Evolutionary conservation across 2,888 invertebrate species (phyloP).

Genomic region (Hedya salicella): DNA sequence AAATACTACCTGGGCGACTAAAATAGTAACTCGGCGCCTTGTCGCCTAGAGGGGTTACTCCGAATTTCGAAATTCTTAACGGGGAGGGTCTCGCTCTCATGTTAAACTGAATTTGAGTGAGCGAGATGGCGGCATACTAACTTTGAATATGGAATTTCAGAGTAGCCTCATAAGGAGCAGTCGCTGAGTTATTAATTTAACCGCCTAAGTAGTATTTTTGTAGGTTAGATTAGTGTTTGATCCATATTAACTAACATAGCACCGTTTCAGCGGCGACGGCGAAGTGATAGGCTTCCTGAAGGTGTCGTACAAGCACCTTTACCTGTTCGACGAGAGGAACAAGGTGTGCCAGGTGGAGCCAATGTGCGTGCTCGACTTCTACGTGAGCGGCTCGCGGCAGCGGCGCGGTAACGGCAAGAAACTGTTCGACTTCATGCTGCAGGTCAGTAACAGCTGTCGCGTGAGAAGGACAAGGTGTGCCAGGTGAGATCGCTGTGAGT

Average conservation of each 20-base stretch:
- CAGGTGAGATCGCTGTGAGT: conserved; percentile 94
- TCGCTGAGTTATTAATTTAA: too few species aligned
- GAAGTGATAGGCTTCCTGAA: conserved; percentile 93
- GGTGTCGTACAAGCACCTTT: conserved; percentile 95
- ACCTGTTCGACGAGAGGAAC: conserved; percentile 90
- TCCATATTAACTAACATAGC: neutral
- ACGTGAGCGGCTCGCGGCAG: conserved; percentile 93
- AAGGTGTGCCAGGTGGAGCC: conserved; percentile 91
- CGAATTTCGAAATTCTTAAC: too few species aligned
- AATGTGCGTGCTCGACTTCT: conserved; percentile 97
- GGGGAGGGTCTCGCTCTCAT: too few species aligned
- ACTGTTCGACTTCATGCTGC: conserved; percentile 95
- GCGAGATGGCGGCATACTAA: too few species aligned
- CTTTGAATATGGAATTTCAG: too few species aligned
- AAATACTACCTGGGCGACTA: too few species aligned
- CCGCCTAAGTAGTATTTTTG: too few species aligned
- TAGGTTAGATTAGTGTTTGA: neutral
- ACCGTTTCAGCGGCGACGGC: conserved; percentile 86
- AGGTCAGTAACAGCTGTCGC: conserved; percentile 77
- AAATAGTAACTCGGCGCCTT: too few species aligned
- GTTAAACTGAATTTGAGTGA: too few species aligned
- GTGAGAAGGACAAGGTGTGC: conserved; percentile 86
- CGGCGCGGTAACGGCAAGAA: conserved; percentile 93
- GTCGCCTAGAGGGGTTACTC: too few species aligned
- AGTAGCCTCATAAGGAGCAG: too few species aligned